Conservation (phyloP, 2,888 invertebrate species). For the Nomada goodeniana region DNA sequence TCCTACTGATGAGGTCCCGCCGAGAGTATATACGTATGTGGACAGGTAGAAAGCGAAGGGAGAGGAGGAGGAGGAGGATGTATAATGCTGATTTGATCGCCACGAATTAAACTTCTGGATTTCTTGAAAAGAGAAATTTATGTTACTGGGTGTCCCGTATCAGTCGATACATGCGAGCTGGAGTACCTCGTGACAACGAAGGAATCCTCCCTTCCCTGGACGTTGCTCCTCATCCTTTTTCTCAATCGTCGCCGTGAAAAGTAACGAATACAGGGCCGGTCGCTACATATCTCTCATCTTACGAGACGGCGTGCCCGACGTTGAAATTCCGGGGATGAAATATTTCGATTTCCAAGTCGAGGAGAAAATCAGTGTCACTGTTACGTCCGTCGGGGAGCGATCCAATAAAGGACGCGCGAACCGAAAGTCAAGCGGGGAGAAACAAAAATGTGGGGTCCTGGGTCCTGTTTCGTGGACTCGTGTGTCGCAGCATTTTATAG, state of each 20-base stretch:
- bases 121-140: constrained; percentile 17
- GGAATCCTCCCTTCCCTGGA: too few relatives aligned
- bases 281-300: too few relatives aligned
- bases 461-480: constrained; percentile 51
- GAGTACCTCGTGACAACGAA: too few relatives aligned
- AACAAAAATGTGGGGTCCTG: constrained; percentile 41
- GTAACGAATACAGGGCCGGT: too few relatives aligned
- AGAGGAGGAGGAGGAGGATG: too few relatives aligned
- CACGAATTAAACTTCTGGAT: background rate
- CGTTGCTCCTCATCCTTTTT: too few relatives aligned
- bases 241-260: too few relatives aligned
- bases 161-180: background rate
- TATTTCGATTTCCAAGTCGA: constrained; percentile 1
- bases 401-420: constrained; percentile 23
- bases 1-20: background rate
- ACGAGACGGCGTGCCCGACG: too few relatives aligned
- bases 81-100: background rate
- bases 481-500: constrained; percentile 49
- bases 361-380: constrained; percentile 13
- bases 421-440: constrained; percentile 31
- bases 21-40: background rate
- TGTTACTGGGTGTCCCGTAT: background rate
- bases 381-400: constrained; percentile 8
- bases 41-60: constrained; percentile 9
- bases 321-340: background rate